A percentile compares a stretch with the other conserved stretches of the same genome.
Evolutionary conservation across 2,113 vertebrate species (phyloP).

Genomic region (Dendropsophus ebraccatus): DNA sequence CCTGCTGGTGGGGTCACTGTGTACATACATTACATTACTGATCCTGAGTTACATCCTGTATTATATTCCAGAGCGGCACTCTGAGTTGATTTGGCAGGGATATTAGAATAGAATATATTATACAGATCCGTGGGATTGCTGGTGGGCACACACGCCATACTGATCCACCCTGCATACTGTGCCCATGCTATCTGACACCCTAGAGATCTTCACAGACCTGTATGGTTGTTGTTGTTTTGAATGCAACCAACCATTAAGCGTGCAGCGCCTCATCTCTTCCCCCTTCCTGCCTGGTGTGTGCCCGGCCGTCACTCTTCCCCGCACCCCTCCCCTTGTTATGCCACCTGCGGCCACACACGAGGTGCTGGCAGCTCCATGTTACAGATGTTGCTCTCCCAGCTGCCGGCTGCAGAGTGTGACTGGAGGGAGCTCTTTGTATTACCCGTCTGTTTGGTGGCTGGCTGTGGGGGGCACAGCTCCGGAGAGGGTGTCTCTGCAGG

Average conservation of each 20-base stretch:
- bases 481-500: slow-evolving; percentile 6
- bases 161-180: background rate
- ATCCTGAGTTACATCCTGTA: too few relatives aligned
- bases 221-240: background rate
- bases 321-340: slow-evolving; percentile 20
- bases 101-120: too few relatives aligned
- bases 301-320: background rate
- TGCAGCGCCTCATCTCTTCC: background rate
- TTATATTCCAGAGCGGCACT: too few relatives aligned
- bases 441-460: background rate
- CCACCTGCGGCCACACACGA: slow-evolving; percentile 53
- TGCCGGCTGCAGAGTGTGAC: background rate
- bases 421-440: background rate
- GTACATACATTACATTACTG: too few relatives aligned
- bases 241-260: background rate
- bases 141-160: too few relatives aligned
- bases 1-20: too few relatives aligned
- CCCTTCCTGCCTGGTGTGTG: background rate
- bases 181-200: background rate
- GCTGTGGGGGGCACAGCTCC: background rate
- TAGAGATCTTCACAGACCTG: background rate
- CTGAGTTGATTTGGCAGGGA: too few relatives aligned
- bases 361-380: slow-evolving; percentile 25
- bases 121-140: too few relatives aligned
- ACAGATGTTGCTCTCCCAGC: slow-evolving; percentile 51